Evolutionary conservation across 1,140 invertebrate species (phyloP).

Genomic region (Pogonomyrmex barbatus): DNA sequence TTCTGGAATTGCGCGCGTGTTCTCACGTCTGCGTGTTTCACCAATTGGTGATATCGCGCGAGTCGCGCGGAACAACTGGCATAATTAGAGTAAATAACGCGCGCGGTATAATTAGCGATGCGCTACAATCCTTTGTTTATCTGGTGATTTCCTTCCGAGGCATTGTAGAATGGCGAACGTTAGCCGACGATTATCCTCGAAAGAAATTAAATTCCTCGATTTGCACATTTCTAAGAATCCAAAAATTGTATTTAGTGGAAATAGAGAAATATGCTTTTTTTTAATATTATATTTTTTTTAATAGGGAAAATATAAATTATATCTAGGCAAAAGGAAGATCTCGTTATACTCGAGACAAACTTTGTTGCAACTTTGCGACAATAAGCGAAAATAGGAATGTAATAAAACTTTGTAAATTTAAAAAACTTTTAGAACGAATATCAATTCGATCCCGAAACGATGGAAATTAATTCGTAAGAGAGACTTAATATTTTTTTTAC

Average conservation of each 20-base stretch:
- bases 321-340: not conserved
- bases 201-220: no score
- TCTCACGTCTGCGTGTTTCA: not conserved
- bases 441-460: not conserved
- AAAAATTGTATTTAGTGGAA: no score
- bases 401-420: not conserved
- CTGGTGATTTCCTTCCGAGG: no score
- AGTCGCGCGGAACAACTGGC: not conserved
- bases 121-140: not conserved
- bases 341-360: not conserved
- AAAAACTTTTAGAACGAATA: not conserved
- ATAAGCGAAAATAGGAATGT: not conserved
- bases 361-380: not conserved
- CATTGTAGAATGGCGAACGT: no score
- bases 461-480: not conserved
- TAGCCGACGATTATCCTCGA: no score
- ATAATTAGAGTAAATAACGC: slow-evolving; percentile 1
- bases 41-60: not conserved
- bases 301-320: not conserved
- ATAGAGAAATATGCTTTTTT: no score
- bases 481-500: not conserved
- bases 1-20: not conserved
- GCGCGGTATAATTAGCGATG: not conserved
- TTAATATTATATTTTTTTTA: not conserved
- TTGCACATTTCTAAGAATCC: no score